Conservation (phyloP, 2,797 vertebrate species). For the Tadarida brasiliensis region DNA sequence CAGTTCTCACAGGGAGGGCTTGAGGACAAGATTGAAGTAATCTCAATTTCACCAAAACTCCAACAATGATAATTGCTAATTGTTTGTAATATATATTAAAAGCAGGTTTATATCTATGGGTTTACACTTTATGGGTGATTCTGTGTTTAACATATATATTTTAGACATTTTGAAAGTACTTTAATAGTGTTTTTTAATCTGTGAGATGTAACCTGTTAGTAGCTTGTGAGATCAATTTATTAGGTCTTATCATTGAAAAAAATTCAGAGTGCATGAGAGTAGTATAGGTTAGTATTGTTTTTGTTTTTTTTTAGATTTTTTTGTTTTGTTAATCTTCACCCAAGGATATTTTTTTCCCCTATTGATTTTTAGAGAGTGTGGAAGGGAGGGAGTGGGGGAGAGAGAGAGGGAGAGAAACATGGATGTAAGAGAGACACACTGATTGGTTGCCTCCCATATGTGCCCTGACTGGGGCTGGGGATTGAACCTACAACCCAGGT, state of each 20-base stretch:
- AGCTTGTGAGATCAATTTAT: constrained; percentile 13
- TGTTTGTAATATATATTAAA: not conserved
- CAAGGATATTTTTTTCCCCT: too few relatives aligned
- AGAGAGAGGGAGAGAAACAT: too few relatives aligned
- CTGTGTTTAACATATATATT: not conserved
- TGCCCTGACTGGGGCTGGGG: too few relatives aligned
- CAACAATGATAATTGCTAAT: not conserved
- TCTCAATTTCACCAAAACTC: not conserved
- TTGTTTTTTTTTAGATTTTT: too few relatives aligned
- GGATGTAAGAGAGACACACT: too few relatives aligned
- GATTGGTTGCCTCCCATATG: too few relatives aligned
- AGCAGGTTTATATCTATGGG: not conserved
- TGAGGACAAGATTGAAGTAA: not conserved
- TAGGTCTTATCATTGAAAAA: not conserved
- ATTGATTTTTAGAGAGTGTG: too few relatives aligned
- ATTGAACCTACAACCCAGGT: too few relatives aligned
- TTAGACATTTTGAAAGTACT: constrained; percentile 12
- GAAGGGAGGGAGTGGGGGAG: too few relatives aligned
- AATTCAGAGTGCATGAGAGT: not conserved
- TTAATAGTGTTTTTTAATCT: not conserved
- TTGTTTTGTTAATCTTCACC: too few relatives aligned
- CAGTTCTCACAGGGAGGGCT: not conserved
- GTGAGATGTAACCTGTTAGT: not conserved
- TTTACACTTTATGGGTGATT: constrained; percentile 4
- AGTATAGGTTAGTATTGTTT: not conserved